Percentiles rank a stretch among this genome's conserved stretches.
Conservation (phyloP, 1,140 invertebrate species). For the Bilobella aurantiaca region DNA sequence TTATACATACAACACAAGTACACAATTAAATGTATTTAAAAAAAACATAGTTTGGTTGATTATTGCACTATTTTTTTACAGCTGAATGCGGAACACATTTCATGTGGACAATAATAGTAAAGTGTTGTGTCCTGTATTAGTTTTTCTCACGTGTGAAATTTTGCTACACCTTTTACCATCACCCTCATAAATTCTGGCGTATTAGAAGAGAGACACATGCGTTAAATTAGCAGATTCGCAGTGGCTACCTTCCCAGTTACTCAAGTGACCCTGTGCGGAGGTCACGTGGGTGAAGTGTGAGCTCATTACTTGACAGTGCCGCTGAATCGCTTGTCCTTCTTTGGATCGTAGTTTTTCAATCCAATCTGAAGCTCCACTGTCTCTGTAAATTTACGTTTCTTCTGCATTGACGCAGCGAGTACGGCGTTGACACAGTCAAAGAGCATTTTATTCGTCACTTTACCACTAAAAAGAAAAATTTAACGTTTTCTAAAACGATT, state of each 20-base stretch:
- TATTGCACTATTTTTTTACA: too few relatives aligned
- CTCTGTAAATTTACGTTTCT: slow-evolving; percentile 89
- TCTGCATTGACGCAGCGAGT: slow-evolving; percentile 64
- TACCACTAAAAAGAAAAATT: slow-evolving; percentile 42
- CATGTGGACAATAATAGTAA: too few relatives aligned
- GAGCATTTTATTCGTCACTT: slow-evolving; percentile 92
- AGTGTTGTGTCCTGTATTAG: too few relatives aligned
- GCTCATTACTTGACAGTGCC: slow-evolving; percentile 92
- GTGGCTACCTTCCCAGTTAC: slow-evolving; percentile 75
- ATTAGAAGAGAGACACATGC: too few relatives aligned
- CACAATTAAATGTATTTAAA: too few relatives aligned
- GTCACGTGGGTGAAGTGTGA: slow-evolving; percentile 47
- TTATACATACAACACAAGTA: too few relatives aligned
- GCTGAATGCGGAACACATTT: too few relatives aligned
- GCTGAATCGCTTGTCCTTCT: slow-evolving; percentile 99
- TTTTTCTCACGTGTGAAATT: too few relatives aligned
- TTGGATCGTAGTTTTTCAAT: slow-evolving; percentile 99
- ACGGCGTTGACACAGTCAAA: slow-evolving; percentile 88
- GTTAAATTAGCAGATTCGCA: slow-evolving; percentile 5
- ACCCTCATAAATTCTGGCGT: too few relatives aligned
- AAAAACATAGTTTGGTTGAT: too few relatives aligned
- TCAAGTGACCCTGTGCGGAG: slow-evolving; percentile 95
- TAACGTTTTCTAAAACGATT: too few relatives aligned
- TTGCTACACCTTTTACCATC: too few relatives aligned
- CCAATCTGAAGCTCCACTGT: slow-evolving; percentile 99